A percentile compares a stretch with the other conserved stretches of the same genome.
phyloP scores from a whole-genome alignment of 2,113 vertebrate genomes.

The Alethe diademata region DNA sequence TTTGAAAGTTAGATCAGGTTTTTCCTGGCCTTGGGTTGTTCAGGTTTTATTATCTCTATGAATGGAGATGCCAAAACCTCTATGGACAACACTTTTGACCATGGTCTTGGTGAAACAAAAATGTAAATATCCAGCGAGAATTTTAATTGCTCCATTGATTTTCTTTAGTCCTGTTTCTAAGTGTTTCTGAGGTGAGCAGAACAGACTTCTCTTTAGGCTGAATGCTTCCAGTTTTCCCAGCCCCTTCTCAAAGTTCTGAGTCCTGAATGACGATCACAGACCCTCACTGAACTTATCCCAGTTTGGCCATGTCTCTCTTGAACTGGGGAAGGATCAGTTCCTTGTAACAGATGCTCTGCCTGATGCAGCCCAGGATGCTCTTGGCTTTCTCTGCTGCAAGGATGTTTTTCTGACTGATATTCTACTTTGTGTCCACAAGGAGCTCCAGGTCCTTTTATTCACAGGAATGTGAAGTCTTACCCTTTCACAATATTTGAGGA shows the following conservation, averaged over 20 bases:
- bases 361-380: background rate
- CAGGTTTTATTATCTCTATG: background rate
- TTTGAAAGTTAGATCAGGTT: background rate
- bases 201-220: background rate
- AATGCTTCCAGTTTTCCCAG: background rate
- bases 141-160: background rate
- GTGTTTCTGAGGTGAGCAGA: background rate
- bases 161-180: background rate
- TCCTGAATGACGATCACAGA: fast-evolving
- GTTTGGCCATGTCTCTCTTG: background rate
- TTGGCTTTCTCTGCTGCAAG: background rate
- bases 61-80: background rate
- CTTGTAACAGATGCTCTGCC: background rate
- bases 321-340: background rate
- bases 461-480: background rate
- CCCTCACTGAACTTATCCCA: background rate
- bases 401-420: background rate
- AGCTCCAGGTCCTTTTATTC: background rate
- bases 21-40: background rate
- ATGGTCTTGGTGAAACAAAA: background rate
- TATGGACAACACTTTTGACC: fast-evolving
- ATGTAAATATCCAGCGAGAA: background rate
- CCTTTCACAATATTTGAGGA: background rate
- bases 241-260: background rate
- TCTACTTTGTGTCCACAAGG: background rate